Base-by-base conservation (phyloP, 2,113 vertebrate genomes). In the Heterotis niloticus region DNA sequence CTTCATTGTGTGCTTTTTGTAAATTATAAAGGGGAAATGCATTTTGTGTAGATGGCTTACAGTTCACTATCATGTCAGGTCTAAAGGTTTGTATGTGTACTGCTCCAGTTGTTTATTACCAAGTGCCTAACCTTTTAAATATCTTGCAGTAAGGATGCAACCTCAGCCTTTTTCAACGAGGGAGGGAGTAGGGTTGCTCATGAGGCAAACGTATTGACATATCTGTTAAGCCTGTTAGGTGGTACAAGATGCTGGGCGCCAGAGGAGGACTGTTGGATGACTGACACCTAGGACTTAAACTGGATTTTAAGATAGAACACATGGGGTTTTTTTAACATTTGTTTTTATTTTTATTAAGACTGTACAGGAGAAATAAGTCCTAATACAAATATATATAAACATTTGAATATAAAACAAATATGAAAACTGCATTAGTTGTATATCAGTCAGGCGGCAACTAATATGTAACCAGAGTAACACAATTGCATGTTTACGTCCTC, bases 81-180 rank as follows among this genome's bases (percentile, higher is more conserved):
- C 88, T 88, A 89, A 88, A 26, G 86, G 92, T 94, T 94, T 87
- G 91, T 88, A 92, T 85, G 87, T 34, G 56, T 81, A 90, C 85
- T 90, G 90, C 89, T 93, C 91, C 94, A 85, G 86, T 93, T 88
- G 92, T 94, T 94, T 91, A 91, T 88, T 92, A 95, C 94, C 90
- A 97, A 98, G 96, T 98, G 95, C 96, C 96, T 97, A 93, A 94
- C 89, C 92, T 93, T 94, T 90, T 90, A 91, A 94, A 94, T 93
- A 92, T 91, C 92, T 90, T 84, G 83, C 89, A 88, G 93, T 84
- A 86, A 89, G 5, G 88, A 94, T 91, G 90, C 91, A 88, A 91
- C 87, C 90, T 92, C 91, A 85, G 70, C 76, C 57, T 90, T 89
- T 91, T 88, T 94, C 86, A 88, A 87, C 14, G 23, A 81, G 82